Percentiles rank a stretch among this genome's conserved stretches.
Evolutionary conservation across 2,113 vertebrate genomes (phyloP).

Genomic region (Hippocampus barbouri): DNA sequence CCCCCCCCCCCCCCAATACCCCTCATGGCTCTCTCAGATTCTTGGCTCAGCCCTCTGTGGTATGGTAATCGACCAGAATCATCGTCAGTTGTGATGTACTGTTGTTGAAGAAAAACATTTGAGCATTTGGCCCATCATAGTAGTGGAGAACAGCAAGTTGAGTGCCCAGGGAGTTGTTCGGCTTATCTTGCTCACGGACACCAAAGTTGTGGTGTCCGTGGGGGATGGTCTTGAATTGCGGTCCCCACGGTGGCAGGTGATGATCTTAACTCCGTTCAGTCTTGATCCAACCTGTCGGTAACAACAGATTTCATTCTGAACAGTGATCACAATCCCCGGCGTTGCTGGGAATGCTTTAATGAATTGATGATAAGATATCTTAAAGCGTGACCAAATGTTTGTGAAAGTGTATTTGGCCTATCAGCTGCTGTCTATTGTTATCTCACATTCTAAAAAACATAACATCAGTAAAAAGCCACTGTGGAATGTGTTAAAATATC

Average conservation of each 20-base stretch:
- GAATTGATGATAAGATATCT: slow-evolving; percentile 37
- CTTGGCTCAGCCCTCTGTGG: neutral
- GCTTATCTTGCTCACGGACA: no score
- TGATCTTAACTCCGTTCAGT: no score
- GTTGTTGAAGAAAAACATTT: no score
- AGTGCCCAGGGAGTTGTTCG: no score
- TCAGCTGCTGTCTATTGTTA: slow-evolving; percentile 8
- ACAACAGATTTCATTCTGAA: slow-evolving; percentile 24
- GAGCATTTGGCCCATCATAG: no score
- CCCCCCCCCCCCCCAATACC: neutral
- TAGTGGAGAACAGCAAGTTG: no score
- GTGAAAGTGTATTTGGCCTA: slow-evolving; percentile 3
- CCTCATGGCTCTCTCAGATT: slow-evolving; percentile 16
- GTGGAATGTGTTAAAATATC: neutral
- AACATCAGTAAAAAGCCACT: slow-evolving; percentile 8
- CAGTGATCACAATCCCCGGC: neutral
- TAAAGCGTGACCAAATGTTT: slow-evolving; percentile 26
- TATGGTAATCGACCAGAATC: neutral
- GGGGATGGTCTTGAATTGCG: no score
- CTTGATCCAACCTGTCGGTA: neutral
- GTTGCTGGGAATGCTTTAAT: slow-evolving; percentile 16
- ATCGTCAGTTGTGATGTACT: no score
- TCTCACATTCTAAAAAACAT: slow-evolving; percentile 31
- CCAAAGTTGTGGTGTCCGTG: no score
- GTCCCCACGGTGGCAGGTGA: no score